phyloP scores from a whole-genome alignment of 2,888 invertebrate species.

The Carcina quercana region DNA sequence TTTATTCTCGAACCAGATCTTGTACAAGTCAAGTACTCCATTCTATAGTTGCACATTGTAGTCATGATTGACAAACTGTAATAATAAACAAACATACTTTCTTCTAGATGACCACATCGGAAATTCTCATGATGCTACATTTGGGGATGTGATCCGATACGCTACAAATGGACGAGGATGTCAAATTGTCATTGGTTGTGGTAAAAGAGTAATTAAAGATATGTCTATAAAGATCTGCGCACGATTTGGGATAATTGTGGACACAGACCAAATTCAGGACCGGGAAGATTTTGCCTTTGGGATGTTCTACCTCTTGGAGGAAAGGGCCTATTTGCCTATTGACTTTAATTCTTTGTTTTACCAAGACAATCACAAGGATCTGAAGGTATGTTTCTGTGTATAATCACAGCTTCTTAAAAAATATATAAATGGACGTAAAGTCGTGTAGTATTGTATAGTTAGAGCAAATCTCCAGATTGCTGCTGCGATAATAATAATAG shows the following conservation, averaged over 20 bases:
- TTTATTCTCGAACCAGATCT: not conserved
- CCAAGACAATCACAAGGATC: slow-evolving; percentile 9
- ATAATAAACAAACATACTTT: not conserved
- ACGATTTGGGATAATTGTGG: slow-evolving; percentile 16
- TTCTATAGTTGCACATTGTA: not conserved
- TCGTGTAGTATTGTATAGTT: no score
- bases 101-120: slow-evolving; percentile 40
- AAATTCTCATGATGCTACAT: slow-evolving; percentile 37
- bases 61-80: not conserved
- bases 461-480: no score
- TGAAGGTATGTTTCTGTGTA: slow-evolving; percentile 9
- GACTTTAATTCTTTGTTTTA: slow-evolving; percentile 25
- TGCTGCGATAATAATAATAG: no score
- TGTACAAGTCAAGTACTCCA: no score
- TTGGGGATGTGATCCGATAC: slow-evolving; percentile 33
- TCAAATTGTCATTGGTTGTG: slow-evolving; percentile 32
- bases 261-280: slow-evolving; percentile 20
- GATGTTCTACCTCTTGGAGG: slow-evolving; percentile 18
- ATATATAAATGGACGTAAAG: no score
- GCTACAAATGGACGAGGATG: slow-evolving; percentile 37
- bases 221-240: slow-evolving; percentile 27
- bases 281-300: slow-evolving; percentile 24
- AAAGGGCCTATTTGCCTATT: slow-evolving; percentile 20
- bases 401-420: no score
- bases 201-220: slow-evolving; percentile 31